Evolutionary conservation across 2,888 invertebrate species (phyloP), one percentile per base, ranked within the genome.

Genomic region (Leptarthrus brevirostris): DNA sequence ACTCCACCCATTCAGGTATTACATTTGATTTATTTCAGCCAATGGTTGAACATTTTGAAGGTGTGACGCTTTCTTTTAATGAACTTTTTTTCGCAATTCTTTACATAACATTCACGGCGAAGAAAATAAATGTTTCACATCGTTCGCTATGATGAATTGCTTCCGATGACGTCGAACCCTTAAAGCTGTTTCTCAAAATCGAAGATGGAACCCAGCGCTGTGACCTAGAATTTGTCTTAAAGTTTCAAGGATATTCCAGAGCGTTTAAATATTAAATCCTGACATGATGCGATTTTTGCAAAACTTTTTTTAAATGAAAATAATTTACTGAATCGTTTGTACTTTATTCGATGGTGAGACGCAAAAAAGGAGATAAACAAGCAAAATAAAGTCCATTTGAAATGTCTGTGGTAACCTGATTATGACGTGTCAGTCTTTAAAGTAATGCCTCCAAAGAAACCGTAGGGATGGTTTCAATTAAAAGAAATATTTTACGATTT

Each of bases 1-100:
- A 61, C 72, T 72, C 75, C 74, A 74, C 75, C 75, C 76, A 77
- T 73, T 74, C 74, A 77, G 78, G 76, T 78, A 72, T 76, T 77
- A 75, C 74, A 75, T 76, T 82, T 83, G 83, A 84, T 84, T 83
- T 84, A 84, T 83, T 81, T 81, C 83, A 84, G 80, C 83, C 84
- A 84, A 84, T 84, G 84, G 83, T 83, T 83, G 83, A 81, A 81
- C 82, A 81, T 83, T 80, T 80, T 80, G 79, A 80, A 83, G 82
- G 83, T 83, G 83, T 83, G 81, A 82, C 83, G 82, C 79, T 81
- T 75, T 76, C 76, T 76, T 76, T 77, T 77, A 75, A 77, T 44
- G 71, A 56, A 24, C 44, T 72, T 72, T 58, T 44, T 58, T 24
- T 44, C 18, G 64, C 24, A 22, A 22, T 20, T 47, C 47, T 64